Evolutionary conservation across 2,113 vertebrate species (phyloP), one percentile per base, ranked within the genome.

Genomic region (Anser cygnoides): DNA sequence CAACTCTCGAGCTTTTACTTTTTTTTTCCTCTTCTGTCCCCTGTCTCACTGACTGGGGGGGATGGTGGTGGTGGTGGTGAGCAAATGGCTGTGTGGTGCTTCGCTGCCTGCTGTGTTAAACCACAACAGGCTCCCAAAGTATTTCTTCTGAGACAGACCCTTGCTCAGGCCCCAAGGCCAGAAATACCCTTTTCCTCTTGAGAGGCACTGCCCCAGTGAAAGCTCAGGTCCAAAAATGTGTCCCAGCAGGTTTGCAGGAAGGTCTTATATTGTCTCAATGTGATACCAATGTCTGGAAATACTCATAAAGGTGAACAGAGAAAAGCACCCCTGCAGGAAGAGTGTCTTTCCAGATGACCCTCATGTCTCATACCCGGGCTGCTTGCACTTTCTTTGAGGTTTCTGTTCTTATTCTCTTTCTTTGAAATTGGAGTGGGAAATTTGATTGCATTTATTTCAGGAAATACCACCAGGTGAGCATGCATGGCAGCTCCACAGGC

Each of bases 281-380:
- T 18, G 19, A 3, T 61, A 33, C n/a, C 26, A 54, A 39, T 54
- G 23, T 29, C 44, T 82, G 44, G 28, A 78, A 87, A 35, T 37
- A 57, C 5, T n/a, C 7, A 1, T 23, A 35, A 70, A 73, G 55
- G 20, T 61, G 33, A n/a, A 22, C 7, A 57, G 25, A 74, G 18
- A 35, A 25, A 62, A 58, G 37, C 17, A 73, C 22, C 3, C 76
- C 21, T 57, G 4, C n/a, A 55, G 14, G 29, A 50, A 37, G 39
- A 59, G 5, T 6, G 3, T 31, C 63, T 28, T 59, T 76, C 25
- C 31, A 83, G 15, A 18, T 0, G 2, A 19, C 4, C 4, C 15
- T 68, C 19, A 28, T 0, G 1, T 15, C 21, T 50, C 4, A 6
- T 9, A 43, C 13, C 16, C 2, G 3, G 10, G 41, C 13, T 76